phyloP scores from a whole-genome alignment of 2,113 vertebrate genomes.

The Brevimyrus niger region DNA sequence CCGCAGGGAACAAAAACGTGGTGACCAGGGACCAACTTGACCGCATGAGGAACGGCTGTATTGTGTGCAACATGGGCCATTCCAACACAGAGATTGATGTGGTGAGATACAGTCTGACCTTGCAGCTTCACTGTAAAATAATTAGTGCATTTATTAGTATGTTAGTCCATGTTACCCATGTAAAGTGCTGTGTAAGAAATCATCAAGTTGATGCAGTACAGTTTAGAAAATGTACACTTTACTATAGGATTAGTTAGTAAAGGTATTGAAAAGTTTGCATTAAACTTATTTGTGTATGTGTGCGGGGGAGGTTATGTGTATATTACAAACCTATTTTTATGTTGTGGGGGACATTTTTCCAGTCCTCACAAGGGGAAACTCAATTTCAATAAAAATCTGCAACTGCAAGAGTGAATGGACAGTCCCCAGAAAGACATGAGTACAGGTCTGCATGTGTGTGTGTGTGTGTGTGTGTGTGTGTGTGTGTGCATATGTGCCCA shows the following conservation, averaged over 20 bases:
- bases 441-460: neutral
- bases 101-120: constrained; percentile 57
- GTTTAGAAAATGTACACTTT: neutral
- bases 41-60: constrained; percentile 96
- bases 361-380: neutral
- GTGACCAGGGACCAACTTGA: constrained; percentile 93
- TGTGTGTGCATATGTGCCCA: neutral
- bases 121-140: neutral
- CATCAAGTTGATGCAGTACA: neutral
- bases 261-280: neutral
- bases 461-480: neutral
- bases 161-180: neutral
- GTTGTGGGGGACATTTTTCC: no score
- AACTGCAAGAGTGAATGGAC: neutral
- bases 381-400: no score
- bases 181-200: neutral
- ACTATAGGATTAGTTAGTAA: neutral
- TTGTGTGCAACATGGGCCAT: constrained; percentile 98
- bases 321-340: no score
- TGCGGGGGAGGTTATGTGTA: neutral
- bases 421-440: neutral
- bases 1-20: constrained; percentile 91
- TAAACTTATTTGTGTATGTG: neutral
- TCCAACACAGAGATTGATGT: constrained; percentile 98
- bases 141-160: neutral